A percentile compares a stretch with the other conserved stretches of the same genome.
phyloP scores from a whole-genome alignment of 1,140 invertebrate genomes.

The Mamestra configurata region DNA sequence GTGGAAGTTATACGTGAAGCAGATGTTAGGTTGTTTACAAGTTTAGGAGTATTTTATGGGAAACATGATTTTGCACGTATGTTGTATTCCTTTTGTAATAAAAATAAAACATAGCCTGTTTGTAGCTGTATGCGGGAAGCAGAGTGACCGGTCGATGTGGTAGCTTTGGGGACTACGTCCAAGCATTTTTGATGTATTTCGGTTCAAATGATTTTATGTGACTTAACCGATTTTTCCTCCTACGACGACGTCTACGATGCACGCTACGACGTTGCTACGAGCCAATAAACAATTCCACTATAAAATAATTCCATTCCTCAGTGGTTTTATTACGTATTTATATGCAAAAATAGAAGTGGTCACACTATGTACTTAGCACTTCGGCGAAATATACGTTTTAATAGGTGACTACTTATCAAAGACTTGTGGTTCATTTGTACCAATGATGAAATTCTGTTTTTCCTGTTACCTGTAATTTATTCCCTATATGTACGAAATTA shows the following conservation, averaged over 20 bases:
- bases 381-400: neutral
- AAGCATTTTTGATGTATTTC: too few species aligned
- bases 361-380: neutral
- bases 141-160: too few species aligned
- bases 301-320: neutral
- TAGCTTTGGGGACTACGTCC: too few species aligned
- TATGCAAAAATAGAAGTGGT: constrained; percentile 14
- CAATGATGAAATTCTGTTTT: neutral
- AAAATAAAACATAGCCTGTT: too few species aligned
- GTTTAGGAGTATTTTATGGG: neutral
- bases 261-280: too few species aligned
- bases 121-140: too few species aligned
- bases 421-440: neutral
- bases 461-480: constrained; percentile 13
- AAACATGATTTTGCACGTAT: neutral
- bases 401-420: neutral
- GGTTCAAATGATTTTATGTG: too few species aligned
- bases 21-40: neutral
- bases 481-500: neutral
- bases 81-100: too few species aligned
- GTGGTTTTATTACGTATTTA: neutral
- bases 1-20: neutral
- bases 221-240: too few species aligned
- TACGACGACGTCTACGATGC: too few species aligned
- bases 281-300: too few species aligned